Evolutionary conservation across 1,140 invertebrate species (phyloP).

Genomic region (Argopecten irradians): DNA sequence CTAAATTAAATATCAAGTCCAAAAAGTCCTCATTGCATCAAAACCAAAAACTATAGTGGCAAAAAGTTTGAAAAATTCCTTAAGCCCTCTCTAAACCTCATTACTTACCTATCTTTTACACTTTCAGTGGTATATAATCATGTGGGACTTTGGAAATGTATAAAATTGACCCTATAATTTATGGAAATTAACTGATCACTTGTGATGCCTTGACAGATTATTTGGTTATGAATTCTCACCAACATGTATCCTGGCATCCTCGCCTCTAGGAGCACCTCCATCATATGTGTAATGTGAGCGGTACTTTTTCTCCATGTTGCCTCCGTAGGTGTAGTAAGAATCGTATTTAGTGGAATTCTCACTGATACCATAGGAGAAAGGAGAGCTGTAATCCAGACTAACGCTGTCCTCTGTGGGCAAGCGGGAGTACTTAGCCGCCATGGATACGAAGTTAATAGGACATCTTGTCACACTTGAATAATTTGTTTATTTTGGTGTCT

Average conservation of each 20-base stretch:
- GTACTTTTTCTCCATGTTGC: neutral
- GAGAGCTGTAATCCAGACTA: constrained; percentile 38
- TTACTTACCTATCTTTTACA: too few species aligned
- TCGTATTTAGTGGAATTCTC: constrained; percentile 1
- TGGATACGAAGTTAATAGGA: neutral
- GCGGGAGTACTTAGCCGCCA: constrained; percentile 45
- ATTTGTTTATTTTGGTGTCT: neutral
- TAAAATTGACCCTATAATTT: too few species aligned
- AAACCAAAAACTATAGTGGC: too few species aligned
- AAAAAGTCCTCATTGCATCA: too few species aligned
- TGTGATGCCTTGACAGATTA: too few species aligned
- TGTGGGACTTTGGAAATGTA: too few species aligned
- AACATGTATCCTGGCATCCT: neutral
- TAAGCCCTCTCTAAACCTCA: too few species aligned
- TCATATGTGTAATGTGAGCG: constrained; percentile 28
- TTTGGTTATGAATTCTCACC: neutral
- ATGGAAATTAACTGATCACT: too few species aligned
- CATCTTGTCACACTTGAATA: neutral
- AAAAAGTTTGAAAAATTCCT: too few species aligned
- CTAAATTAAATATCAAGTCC: too few species aligned
- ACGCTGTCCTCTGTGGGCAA: constrained; percentile 40
- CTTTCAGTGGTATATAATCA: too few species aligned
- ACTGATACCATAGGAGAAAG: constrained; percentile 29
- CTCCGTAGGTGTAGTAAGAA: constrained; percentile 41
- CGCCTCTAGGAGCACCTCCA: neutral